phyloP scores from a whole-genome alignment of 2,888 invertebrate species.

The Stenchaetothrips biformis region DNA sequence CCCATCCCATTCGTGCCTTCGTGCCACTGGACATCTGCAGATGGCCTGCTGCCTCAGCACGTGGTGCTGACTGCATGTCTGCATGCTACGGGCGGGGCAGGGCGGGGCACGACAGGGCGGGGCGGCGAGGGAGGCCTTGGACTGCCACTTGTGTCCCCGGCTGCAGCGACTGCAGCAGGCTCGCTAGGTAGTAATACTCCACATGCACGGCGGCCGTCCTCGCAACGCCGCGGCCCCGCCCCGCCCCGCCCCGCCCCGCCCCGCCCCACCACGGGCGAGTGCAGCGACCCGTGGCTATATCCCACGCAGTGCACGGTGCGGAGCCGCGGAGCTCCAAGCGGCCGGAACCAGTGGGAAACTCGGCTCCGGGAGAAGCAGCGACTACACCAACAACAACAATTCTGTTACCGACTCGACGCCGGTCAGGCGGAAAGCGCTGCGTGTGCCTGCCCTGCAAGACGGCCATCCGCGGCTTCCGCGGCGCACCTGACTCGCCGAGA shows the following conservation, averaged over 20 bases:
- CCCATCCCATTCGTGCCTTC: too few relatives aligned
- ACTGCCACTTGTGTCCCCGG: too few relatives aligned
- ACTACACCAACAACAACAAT: background rate
- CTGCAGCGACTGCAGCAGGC: too few relatives aligned
- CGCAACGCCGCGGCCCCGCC: background rate
- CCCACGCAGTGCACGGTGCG: conserved; percentile 8
- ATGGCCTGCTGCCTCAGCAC: too few relatives aligned
- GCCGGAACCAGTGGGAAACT: conserved; percentile 22
- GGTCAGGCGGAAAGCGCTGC: background rate
- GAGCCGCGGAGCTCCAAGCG: conserved; percentile 9
- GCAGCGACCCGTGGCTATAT: conserved; percentile 18
- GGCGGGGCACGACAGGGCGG: too few relatives aligned
- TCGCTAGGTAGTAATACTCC: too few relatives aligned
- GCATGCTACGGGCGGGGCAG: too few relatives aligned
- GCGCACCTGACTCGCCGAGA: background rate
- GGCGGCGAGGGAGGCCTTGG: too few relatives aligned
- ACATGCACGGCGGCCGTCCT: too few relatives aligned
- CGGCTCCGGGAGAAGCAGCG: background rate
- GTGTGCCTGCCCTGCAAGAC: background rate
- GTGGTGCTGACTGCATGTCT: too few relatives aligned
- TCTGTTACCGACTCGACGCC: background rate
- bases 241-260: background rate
- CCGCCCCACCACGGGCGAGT: background rate
- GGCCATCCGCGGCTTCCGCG: background rate
- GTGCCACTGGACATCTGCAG: too few relatives aligned